Evolutionary conservation across 2,888 invertebrate genomes (phyloP), one percentile per base, ranked within the genome.

Genomic region (Dinocampus coccinellae): DNA sequence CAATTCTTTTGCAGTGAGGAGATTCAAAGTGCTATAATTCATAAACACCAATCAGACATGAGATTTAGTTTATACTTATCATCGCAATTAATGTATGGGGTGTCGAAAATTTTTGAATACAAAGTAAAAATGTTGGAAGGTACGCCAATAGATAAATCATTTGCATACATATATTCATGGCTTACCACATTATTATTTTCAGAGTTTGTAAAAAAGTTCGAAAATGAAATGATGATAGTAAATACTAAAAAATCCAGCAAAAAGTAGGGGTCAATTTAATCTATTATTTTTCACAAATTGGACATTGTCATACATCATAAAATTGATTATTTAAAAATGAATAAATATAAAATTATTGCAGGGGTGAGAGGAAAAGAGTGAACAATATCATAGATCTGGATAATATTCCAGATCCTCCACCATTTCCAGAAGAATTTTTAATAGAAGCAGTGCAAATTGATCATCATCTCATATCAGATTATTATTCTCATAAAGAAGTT

Each of bases 31-130:
- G 9, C 33, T 4, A n/a, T 73, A n/a, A 16, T 13, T 16, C 0
- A 11, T 0, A 9, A 34, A 6, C 20, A 20, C 7, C 26, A 10
- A 2, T 58, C 11, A 9, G 24, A 29, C 22, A 3, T 11, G 1
- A 69, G 72, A 70, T 76, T 73, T 11, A 79, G 76, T 26, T 72
- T 81, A 0, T 77, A 79, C 24, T 63, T 77, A 26, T 76, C 75
- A 0, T 73, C 81, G 0, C 77, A 80, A 60, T 70, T 81, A 10
- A 69, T 78, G 75, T 78, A 57, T 13, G 81, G 81, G 33, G 24
- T 61, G 4, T 36, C 58, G 1, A 80, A 72, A 69, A 60, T 81
- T 55, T 57, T 72, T 9, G 70, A 3, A 1, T 78, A 78, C 34
- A 81, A 81, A 42, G 57, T 67, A 1, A 26, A 10, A 13, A 16